These are phyloP conservation scores for Daktulosphaira vitifoliae DNA, from an alignment of 1,140 invertebrate species.

Conservation along the genomic window DNA sequence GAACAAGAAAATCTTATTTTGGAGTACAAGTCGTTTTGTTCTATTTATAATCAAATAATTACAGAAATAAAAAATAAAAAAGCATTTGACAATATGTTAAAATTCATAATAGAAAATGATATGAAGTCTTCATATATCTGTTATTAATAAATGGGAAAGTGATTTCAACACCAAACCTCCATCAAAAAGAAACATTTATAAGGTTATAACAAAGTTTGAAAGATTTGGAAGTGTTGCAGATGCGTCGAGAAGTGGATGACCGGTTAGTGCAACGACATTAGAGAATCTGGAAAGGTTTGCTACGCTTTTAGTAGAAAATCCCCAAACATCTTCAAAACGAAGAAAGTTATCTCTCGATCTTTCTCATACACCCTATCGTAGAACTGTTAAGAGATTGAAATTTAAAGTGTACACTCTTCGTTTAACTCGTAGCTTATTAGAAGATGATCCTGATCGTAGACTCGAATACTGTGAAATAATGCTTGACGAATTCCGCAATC, in stretches of 20 bases:
- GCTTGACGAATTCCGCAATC: not conserved
- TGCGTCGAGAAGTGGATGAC: too few species aligned
- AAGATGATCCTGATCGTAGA: slow-evolving; percentile 1
- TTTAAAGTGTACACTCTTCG: not conserved
- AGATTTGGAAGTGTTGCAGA: too few species aligned
- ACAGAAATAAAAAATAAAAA: not conserved
- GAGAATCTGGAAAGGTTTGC: too few species aligned
- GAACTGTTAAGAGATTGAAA: slow-evolving; percentile 1
- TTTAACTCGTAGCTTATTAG: not conserved
- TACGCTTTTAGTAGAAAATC: too few species aligned
- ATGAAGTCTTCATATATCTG: too few species aligned
- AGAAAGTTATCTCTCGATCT: too few species aligned
- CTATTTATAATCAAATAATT: not conserved
- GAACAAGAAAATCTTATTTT: not conserved
- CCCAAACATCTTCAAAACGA: too few species aligned
- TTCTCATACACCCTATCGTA: not conserved
- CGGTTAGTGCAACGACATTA: too few species aligned
- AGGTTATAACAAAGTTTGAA: too few species aligned
- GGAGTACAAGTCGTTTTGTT: not conserved
- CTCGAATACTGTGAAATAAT: slow-evolving; percentile 1
- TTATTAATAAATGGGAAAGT: too few species aligned
- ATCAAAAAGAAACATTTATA: too few species aligned
- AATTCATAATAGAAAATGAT: not conserved
- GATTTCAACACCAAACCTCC: too few species aligned
- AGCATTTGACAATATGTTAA: not conserved